These are phyloP conservation scores for Drosophila recens DNA, from an alignment of 2,888 invertebrate species.

Conservation along the genomic window DNA sequence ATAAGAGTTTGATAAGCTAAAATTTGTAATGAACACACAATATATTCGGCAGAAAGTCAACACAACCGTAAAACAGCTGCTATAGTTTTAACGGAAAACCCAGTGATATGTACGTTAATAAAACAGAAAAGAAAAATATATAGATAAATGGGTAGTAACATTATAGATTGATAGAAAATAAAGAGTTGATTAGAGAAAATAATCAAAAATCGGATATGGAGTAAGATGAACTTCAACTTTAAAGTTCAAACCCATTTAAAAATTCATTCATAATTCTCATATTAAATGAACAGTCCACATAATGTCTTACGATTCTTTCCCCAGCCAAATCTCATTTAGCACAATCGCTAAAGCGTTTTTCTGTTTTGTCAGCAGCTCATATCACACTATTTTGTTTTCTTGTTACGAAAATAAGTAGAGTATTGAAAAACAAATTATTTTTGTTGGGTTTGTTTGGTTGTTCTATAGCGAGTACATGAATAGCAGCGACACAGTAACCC, in stretches of 20 bases:
- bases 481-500: conserved; percentile 5
- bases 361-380: conserved; percentile 7
- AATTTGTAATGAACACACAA: neutral
- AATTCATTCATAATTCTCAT: too few relatives aligned
- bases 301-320: too few relatives aligned
- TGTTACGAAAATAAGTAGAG: neutral
- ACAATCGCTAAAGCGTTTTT: conserved; percentile 11
- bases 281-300: too few relatives aligned
- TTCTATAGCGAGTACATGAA: neutral
- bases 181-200: too few relatives aligned
- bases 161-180: too few relatives aligned
- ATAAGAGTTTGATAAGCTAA: conserved; percentile 10
- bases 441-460: neutral
- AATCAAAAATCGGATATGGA: too few relatives aligned
- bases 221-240: too few relatives aligned
- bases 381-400: neutral
- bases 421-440: conserved; percentile 20
- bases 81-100: neutral
- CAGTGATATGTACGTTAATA: neutral
- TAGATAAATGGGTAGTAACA: too few relatives aligned
- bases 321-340: neutral
- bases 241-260: too few relatives aligned
- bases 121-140: neutral
- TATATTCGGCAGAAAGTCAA: neutral
- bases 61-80: neutral